Base-by-base conservation (phyloP, 1,140 invertebrate species). In the Drosophila virilis region DNA sequence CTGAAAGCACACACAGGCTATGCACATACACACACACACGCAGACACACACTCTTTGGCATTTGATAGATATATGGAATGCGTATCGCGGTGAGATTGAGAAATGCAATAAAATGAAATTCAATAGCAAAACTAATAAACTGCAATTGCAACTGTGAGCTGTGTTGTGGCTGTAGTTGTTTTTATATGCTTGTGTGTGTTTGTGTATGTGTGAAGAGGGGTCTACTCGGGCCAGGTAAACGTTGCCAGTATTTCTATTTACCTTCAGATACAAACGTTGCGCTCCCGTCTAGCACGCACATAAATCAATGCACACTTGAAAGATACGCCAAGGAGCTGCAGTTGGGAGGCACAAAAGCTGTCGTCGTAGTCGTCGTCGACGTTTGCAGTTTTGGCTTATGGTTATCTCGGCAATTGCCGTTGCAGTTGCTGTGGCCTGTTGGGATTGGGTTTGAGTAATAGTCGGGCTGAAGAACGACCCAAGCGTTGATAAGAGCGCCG, bases 41-140 rank as follows among this genome's bases (percentile, higher is more conserved):
- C 48, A 55, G 37, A 33, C 38, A 61, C 10, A 45, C 54, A 37
- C 33, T 42, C 48, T 33, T 32, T 22, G 28, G 55, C 57, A 67
- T 79, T 74, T 57, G 58, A 67, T 60, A 74, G 59, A 68, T 51
- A 79, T 75, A 59, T 59, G 57, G 22, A 57, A 28, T 40, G 54
- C 42, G 8, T 58, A 28, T 42, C 17, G 28, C 22, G 28, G 10
- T 33, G 9, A 10, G 10, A 40, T 10, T 22, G 61, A 8, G 38
- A 37, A 57, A 61, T 68, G 65, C 65, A 74, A 74, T 74, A 74
- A 74, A 74, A 79, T 83, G 84, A 74, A 88, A 88, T 83, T 88
- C 76, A 88, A 88, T 88, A 79, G 84, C 76, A 89, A 89, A 88
- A 88, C 83, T 88, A 88, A 88, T 88, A 88, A 79, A 88, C 65